phyloP scores from a whole-genome alignment of 2,113 vertebrate species.

The Puffinus mauretanicus region DNA sequence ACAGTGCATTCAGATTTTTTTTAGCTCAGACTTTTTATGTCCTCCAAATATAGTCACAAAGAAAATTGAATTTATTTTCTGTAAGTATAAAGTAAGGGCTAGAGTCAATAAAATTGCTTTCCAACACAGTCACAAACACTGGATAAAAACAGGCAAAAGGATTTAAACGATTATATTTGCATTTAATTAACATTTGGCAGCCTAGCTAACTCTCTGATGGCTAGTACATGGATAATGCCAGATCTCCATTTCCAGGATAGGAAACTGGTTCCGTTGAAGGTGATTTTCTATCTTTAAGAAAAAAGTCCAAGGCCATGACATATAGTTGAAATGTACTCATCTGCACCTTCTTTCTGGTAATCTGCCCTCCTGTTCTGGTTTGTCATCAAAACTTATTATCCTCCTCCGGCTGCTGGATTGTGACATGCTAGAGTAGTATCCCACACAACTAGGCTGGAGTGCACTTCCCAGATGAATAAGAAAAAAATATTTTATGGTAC shows the following conservation, averaged over 20 bases:
- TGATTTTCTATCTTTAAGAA: neutral
- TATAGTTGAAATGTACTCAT: neutral
- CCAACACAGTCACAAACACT: neutral
- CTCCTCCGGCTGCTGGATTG: neutral
- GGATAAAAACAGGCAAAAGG: neutral
- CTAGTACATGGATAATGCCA: neutral
- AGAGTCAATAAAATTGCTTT: neutral
- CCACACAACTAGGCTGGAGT: neutral
- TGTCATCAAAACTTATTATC: neutral
- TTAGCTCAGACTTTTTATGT: neutral
- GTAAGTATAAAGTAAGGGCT: neutral
- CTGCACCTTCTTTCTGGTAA: neutral
- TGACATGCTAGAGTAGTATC: neutral
- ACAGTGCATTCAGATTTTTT: neutral
- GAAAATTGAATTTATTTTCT: constrained; percentile 29
- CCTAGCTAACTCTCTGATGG: neutral
- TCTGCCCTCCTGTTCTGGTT: neutral
- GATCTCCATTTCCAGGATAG: neutral
- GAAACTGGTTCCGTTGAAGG: neutral
- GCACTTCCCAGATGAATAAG: neutral
- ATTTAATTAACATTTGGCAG: constrained; percentile 27
- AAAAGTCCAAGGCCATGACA: neutral
- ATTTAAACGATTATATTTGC: neutral
- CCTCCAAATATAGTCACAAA: neutral
- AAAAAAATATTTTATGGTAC: neutral